Evolutionary conservation across 1,140 invertebrate species (phyloP).

Genomic region (Cheumatopsyche charites): DNA sequence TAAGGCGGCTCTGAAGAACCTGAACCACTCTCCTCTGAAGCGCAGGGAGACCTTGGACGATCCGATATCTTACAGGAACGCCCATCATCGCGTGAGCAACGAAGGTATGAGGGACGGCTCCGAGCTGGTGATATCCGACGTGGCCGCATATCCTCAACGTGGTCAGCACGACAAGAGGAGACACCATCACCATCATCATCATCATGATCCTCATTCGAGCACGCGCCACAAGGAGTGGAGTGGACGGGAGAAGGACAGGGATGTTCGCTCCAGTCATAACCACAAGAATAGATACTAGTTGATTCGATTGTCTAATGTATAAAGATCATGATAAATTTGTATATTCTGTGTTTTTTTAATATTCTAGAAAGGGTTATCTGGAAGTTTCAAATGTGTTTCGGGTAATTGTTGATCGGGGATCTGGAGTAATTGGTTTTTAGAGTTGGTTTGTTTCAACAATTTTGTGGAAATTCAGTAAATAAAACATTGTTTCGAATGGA

Average conservation of each 20-base stretch:
- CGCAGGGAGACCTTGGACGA: conserved; percentile 73
- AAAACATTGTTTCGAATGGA: too few species aligned
- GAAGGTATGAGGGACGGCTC: conserved; percentile 77
- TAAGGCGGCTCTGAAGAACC: conserved; percentile 59
- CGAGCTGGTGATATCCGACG: conserved; percentile 81
- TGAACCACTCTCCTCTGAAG: conserved; percentile 62
- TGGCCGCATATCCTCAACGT: conserved; percentile 59
- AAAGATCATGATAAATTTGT: not conserved
- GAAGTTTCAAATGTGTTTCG: not conserved
- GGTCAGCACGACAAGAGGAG: conserved; percentile 72
- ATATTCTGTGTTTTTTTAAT: not conserved
- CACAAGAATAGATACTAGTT: conserved; percentile 57
- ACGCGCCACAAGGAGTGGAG: conserved; percentile 54
- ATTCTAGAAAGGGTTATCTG: not conserved
- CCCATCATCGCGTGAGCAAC: conserved; percentile 53
- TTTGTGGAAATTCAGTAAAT: not conserved
- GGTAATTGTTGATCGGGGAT: not conserved
- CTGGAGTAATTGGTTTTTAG: not conserved
- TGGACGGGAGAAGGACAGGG: conserved; percentile 50
- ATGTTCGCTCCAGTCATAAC: conserved; percentile 56
- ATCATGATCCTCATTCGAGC: conserved; percentile 60
- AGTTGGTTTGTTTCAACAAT: not conserved
- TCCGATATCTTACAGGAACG: conserved; percentile 48
- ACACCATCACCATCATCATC: conserved; percentile 84
- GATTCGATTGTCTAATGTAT: not conserved